Evolutionary conservation across 2,888 invertebrate species (phyloP), one percentile per base, ranked within the genome.

Genomic region (Rugalucina vietnamica): DNA sequence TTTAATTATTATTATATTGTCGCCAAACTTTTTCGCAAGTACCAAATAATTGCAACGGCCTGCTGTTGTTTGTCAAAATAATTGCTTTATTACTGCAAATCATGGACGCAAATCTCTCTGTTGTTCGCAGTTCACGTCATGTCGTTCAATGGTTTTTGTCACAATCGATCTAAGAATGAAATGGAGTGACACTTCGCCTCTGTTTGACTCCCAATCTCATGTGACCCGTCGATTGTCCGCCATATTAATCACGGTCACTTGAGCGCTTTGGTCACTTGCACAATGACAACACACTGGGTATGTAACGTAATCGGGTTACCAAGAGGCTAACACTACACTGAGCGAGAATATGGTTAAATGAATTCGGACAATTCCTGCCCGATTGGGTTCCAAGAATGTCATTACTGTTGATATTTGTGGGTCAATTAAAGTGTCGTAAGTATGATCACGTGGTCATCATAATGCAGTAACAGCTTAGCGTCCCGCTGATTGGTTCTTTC

Each of bases 271-370:
- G 65, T 65, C 65, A 65, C 32, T 18, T 2, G 21, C 34, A 65
- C 21, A 65, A 65, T 65, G 34, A 65, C 34, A 8, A 8, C 32
- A 3, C 32, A 65, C 65, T 24, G 24, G 34, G 65, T 65, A 65
- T 18, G 65, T 34, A 65, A 65, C 34, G 65, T 65, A 65, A 65
- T 34, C 32, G 34, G 65, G 65, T 65, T 65, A 34, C 65, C 4
- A 65, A 65, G 65, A 65, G 65, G 65, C 65, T 65, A 65, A 65
- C 65, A 34, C 34, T 65, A n/a, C 65, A 65, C 65, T n/a, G 34
- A 24, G 21, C 32, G 14, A 24, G 34, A 18, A 14, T 3, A 2
- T 65, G 65, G 65, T 65, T 34, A 65, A 65, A 34, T 65, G 65
- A 65, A 21, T 65, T 65, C 21, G 65, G 18, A 65, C 65, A 65